Conservation (phyloP, 1,140 invertebrate genomes). For the Chionoecetes opilio region DNA sequence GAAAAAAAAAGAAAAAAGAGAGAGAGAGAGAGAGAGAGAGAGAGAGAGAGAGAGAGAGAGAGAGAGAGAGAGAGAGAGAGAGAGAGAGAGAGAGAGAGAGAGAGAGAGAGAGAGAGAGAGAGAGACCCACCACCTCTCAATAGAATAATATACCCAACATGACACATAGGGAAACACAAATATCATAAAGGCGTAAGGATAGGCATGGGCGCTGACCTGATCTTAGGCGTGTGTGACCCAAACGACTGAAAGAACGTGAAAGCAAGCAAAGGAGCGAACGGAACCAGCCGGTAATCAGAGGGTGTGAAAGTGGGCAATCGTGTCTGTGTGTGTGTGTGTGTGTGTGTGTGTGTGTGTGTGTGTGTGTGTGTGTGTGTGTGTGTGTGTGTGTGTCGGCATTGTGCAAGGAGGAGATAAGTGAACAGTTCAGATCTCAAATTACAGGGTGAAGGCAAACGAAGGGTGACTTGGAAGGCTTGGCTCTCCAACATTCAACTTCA, state of each 20-base stretch:
- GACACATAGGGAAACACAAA: background rate
- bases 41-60: constrained; percentile 10
- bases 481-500: background rate
- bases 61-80: constrained; percentile 29
- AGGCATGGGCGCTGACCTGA: background rate
- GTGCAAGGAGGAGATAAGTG: background rate
- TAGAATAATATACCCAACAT: background rate
- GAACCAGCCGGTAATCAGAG: background rate
- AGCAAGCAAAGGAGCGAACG: background rate
- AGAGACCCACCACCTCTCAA: background rate
- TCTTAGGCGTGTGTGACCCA: background rate
- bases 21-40: background rate
- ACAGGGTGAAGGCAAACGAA: background rate
- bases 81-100: constrained; percentile 45
- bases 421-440: background rate
- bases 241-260: background rate
- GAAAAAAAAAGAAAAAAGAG: too few relatives aligned
- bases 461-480: background rate
- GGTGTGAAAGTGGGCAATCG: background rate
- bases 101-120: constrained; percentile 53
- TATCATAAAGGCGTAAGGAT: background rate
- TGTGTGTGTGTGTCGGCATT: background rate
- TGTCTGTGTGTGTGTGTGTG: background rate
- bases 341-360: background rate
- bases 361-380: background rate